Evolutionary conservation across 2,797 vertebrate species (phyloP), one percentile per base, ranked within the genome.

Genomic region (Eulemur coronatus): DNA sequence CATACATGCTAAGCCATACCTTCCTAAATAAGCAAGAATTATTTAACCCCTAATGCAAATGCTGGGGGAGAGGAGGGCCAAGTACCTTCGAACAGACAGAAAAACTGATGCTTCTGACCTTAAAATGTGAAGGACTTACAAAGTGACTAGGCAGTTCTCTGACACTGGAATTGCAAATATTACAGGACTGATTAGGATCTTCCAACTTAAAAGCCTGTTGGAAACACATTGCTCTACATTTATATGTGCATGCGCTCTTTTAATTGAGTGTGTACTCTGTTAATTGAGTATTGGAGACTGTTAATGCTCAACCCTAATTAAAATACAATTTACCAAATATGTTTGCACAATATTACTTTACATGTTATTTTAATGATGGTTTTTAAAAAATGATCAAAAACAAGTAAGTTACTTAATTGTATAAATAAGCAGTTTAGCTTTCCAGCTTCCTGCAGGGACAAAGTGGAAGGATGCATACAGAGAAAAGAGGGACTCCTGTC

Each of bases 291-390:
- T 65, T 43, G 48, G 28, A 48, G 43, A 82, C 50, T 87, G 20
- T 81, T 79, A 84, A 79, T 84, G 48, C 26, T 2, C 28, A 12
- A 52, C 33, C 26, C 52, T 95, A 85, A 95, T 81, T 97, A 81
- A 95, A 97, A 95, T 87, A 72, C 30, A 61, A 14, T 89, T 96
- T 96, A 92, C 82, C 85, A 88, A 55, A 94, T 92, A 41, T 92
- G 33, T 96, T 96, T 92, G 35, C 46, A 95, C 72, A 96, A 14
- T 65, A 91, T 82, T 35, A 70, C 65, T 94, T 79, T 89, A 43
- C 55, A 52, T 41, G 38, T 38, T 97, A 52, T 78, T 95, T 96
- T 79, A 85, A 69, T 82, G 61, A 79, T 91, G 1, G 10, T 82
- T 94, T 69, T 48, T 70, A 61, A 22, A 41, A 92, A 80, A 76